Base-by-base conservation (phyloP, 2,113 vertebrate species). In the Cygnus buccinator region DNA sequence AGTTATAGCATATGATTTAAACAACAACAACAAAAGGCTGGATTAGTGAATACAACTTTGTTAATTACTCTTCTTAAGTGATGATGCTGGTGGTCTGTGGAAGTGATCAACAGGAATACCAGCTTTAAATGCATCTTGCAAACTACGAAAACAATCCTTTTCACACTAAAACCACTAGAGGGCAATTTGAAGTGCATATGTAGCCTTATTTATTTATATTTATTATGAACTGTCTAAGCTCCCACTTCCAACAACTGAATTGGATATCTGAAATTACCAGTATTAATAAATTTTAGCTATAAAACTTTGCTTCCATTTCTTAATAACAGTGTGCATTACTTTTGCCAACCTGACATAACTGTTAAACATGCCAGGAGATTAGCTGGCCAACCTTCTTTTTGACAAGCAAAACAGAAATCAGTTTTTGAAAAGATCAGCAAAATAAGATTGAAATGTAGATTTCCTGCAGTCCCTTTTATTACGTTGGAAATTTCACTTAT, bases 91-190 rank as follows among this genome's bases (percentile, higher is more conserved):
- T 76, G 20, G 65, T 71, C 35, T 37, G 8, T 58, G 37, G 19
- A 48, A 76, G 63, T 0, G 0, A 28, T 58, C 20, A 52, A 19
- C 3, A 0, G 3, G 5, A 79, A 2, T 61, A 35, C 10, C 18
- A 15, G 28, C 39, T 87, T 79, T 39, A 61, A 41, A 28, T 70
- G 61, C 21, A 5, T 81, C 83, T 88, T 74, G 5, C 13, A 3
- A 10, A 4, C 48, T 57, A 43, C 6, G 25, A 63, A 80, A 33
- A 12, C 23, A 43, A 4, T 4, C 0, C 65, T 90, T 21, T 85
- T 85, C 50, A 28, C 31, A 17, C 3, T 41, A 33, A 21, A 65
- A 35, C 84, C 77, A 65, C 86, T 84, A 82, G 80, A 72, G 84
- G 77, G 84, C 57, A 48, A 0, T 67, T 65, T 35, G 48, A 78